Percentiles rank a stretch among this genome's conserved stretches.
Conservation (phyloP, 2,797 vertebrate genomes). For the Allobates femoralis region DNA sequence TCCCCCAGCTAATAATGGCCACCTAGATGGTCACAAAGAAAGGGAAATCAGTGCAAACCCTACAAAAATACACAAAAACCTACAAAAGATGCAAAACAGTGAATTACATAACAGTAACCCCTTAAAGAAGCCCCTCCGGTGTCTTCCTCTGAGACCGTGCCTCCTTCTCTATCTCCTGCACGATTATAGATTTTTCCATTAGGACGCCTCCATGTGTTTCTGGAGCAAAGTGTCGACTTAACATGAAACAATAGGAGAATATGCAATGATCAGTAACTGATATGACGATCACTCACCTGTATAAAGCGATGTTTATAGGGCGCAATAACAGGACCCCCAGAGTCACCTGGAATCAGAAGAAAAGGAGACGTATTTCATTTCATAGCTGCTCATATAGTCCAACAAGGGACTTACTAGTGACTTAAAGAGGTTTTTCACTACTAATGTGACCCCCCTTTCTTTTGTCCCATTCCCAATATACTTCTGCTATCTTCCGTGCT, state of each 20-base stretch:
- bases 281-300: constrained; percentile 37
- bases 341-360: constrained; percentile 29
- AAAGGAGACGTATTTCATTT: background rate
- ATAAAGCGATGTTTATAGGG: constrained; percentile 19
- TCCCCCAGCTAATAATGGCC: constrained; percentile 47
- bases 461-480: too few species aligned
- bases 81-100: background rate
- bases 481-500: too few species aligned
- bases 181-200: background rate
- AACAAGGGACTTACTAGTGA: too few species aligned
- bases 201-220: background rate
- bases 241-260: background rate
- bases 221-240: background rate
- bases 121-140: background rate
- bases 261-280: background rate
- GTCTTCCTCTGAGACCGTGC: too few species aligned
- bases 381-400: background rate
- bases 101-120: background rate
- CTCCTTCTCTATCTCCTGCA: too few species aligned
- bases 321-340: constrained; percentile 48
- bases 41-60: background rate
- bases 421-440: too few species aligned
- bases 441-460: too few species aligned
- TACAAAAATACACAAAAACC: background rate
- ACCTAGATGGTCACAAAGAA: background rate